Percentiles rank a stretch among this genome's conserved stretches.
These are phyloP conservation scores for Glossosoma conforme DNA, from an alignment of 1,140 invertebrate genomes.

Conservation along the genomic window DNA sequence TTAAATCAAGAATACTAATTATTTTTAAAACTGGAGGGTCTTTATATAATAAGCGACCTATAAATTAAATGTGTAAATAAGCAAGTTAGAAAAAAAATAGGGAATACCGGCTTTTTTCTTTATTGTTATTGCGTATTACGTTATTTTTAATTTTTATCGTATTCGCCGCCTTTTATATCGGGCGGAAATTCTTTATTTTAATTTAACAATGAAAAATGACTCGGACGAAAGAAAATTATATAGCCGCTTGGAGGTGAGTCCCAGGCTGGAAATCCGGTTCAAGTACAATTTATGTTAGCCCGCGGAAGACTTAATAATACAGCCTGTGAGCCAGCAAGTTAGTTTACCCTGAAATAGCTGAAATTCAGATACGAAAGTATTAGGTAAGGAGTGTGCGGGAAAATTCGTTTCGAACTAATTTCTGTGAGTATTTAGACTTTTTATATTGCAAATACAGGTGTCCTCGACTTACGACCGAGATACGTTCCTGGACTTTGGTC, in stretches of 20 bases:
- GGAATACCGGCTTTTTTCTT: neutral
- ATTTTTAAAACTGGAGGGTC: neutral
- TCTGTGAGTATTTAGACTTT: too few relatives aligned
- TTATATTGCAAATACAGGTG: neutral
- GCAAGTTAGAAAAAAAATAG: neutral
- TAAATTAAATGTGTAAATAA: neutral
- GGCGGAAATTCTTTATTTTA: conserved; percentile 7
- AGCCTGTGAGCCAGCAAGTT: neutral
- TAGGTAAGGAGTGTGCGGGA: too few relatives aligned
- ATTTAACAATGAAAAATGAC: conserved; percentile 16
- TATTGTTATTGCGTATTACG: neutral
- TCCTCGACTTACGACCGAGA: neutral
- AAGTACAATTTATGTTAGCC: conserved; percentile 19
- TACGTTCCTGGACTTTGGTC: neutral
- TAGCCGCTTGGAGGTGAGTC: conserved; percentile 17
- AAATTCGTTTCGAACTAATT: too few relatives aligned
- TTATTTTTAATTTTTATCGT: neutral
- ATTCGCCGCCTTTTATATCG: neutral
- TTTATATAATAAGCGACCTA: neutral
- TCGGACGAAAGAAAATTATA: conserved; percentile 15
- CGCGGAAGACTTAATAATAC: conserved; percentile 15
- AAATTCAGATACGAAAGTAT: neutral
- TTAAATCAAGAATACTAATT: too few relatives aligned
- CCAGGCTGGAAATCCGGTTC: conserved; percentile 20
- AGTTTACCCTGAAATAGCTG: neutral